Conservation (phyloP, 2,113 vertebrate genomes). For the Periophthalmus modestus region DNA sequence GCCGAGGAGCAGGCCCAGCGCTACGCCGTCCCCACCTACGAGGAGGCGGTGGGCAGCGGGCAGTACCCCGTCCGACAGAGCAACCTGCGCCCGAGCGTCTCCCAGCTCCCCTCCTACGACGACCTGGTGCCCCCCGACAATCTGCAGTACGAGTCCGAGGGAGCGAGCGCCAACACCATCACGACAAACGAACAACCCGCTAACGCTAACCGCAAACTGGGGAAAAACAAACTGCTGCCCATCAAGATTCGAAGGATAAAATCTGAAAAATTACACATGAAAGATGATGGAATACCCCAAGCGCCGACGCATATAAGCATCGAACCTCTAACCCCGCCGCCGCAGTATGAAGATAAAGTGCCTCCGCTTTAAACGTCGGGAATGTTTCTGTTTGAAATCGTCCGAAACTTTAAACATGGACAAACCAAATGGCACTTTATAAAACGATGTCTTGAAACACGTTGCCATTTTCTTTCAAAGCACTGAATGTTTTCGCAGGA, state of each 20-base stretch:
- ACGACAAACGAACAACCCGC: not conserved
- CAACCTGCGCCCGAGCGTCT: slow-evolving; percentile 75
- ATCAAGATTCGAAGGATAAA: slow-evolving; percentile 91
- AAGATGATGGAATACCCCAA: slow-evolving; percentile 73
- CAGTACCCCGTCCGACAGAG: slow-evolving; percentile 73
- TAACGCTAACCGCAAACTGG: slow-evolving; percentile 47
- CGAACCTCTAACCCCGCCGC: slow-evolving; percentile 91
- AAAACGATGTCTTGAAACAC: slow-evolving; percentile 6
- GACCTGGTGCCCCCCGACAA: slow-evolving; percentile 80
- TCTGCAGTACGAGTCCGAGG: slow-evolving; percentile 54
- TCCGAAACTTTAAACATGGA: slow-evolving; percentile 7
- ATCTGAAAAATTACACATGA: slow-evolving; percentile 89
- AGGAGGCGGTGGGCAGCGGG: slow-evolving; percentile 85
- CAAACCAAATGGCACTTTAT: slow-evolving; percentile 20
- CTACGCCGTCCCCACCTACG: slow-evolving; percentile 87
- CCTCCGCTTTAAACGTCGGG: slow-evolving; percentile 57
- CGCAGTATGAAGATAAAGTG: slow-evolving; percentile 86
- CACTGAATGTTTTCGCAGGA: slow-evolving; percentile 19
- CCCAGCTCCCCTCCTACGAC: slow-evolving; percentile 93
- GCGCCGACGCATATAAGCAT: slow-evolving; percentile 71
- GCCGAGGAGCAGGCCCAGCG: slow-evolving; percentile 60
- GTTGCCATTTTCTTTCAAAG: slow-evolving; percentile 17
- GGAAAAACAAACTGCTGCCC: slow-evolving; percentile 81
- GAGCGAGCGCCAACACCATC: not conserved
- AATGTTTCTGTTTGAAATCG: slow-evolving; percentile 26